Conservation (phyloP, 2,797 vertebrate genomes). For the Ciconia nigra region DNA sequence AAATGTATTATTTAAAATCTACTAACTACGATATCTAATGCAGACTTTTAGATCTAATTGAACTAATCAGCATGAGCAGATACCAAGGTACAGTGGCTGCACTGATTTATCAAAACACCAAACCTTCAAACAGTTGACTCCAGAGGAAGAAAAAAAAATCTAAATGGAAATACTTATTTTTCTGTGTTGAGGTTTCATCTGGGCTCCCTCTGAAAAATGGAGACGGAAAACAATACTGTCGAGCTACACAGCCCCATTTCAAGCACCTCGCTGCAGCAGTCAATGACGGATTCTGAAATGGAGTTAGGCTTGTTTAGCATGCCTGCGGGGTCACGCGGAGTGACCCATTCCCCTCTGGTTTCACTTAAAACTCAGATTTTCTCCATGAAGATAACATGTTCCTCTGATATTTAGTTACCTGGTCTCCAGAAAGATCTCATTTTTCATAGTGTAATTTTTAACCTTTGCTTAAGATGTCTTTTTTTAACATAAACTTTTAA, state of each 20-base stretch:
- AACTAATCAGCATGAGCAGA: background rate
- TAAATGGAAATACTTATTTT: slow-evolving; percentile 16
- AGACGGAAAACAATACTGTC: slow-evolving; percentile 28
- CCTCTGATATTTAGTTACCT: slow-evolving; percentile 52
- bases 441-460: slow-evolving; percentile 53
- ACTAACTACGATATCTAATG: background rate
- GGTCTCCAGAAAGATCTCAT: slow-evolving; percentile 21
- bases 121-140: background rate
- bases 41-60: background rate
- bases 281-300: slow-evolving; percentile 18
- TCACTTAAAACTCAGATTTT: slow-evolving; percentile 56
- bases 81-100: background rate
- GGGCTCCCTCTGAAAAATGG: slow-evolving; percentile 39
- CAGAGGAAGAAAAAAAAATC: background rate
- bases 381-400: slow-evolving; percentile 51
- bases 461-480: slow-evolving; percentile 16
- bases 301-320: slow-evolving; percentile 43
- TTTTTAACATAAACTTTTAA: slow-evolving; percentile 7
- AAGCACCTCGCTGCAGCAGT: slow-evolving; percentile 15
- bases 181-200: slow-evolving; percentile 19
- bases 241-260: slow-evolving; percentile 58
- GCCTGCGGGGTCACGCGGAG: slow-evolving; percentile 46
- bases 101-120: slow-evolving; percentile 22
- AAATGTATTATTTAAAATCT: background rate
- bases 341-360: slow-evolving; percentile 58